These are phyloP conservation scores for Poecilia gillii DNA, from an alignment of 2,797 vertebrate species.

Conservation along the genomic window DNA sequence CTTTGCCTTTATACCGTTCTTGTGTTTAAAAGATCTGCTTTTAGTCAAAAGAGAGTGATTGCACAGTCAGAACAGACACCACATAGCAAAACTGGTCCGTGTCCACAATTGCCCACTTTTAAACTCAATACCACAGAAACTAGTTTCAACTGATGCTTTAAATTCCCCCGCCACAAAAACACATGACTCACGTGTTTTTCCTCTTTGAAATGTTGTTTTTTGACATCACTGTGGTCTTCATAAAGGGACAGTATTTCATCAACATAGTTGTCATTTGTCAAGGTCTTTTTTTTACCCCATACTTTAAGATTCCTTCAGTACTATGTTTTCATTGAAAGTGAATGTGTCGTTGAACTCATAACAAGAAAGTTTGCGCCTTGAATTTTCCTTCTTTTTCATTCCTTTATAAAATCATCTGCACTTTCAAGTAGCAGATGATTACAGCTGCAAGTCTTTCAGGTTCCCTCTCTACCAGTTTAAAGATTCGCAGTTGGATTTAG, in stretches of 20 bases:
- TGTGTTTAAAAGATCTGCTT: slow-evolving; percentile 43
- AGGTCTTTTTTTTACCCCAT: neutral
- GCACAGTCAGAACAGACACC: neutral
- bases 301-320: slow-evolving; percentile 22
- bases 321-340: neutral
- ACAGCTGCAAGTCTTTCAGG: neutral
- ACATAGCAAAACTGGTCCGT: slow-evolving; percentile 9
- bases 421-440: neutral
- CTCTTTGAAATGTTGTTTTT: slow-evolving; percentile 13
- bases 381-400: neutral
- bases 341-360: neutral
- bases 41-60: neutral
- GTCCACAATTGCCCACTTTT: slow-evolving; percentile 15
- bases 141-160: slow-evolving; percentile 13
- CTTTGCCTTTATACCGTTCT: slow-evolving; percentile 20
- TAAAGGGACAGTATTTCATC: slow-evolving; percentile 5
- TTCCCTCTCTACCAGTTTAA: neutral
- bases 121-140: slow-evolving; percentile 29
- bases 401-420: neutral
- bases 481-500: neutral
- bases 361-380: neutral
- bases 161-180: slow-evolving; percentile 36
- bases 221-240: slow-evolving; percentile 53
- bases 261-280: slow-evolving; percentile 31
- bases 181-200: slow-evolving; percentile 36